Evolutionary conservation across 37 sponge, comb jelly and placozoan genomes (phyloP), one percentile per base, ranked within the genome.

Genomic region (Lycopodina hypogea): DNA sequence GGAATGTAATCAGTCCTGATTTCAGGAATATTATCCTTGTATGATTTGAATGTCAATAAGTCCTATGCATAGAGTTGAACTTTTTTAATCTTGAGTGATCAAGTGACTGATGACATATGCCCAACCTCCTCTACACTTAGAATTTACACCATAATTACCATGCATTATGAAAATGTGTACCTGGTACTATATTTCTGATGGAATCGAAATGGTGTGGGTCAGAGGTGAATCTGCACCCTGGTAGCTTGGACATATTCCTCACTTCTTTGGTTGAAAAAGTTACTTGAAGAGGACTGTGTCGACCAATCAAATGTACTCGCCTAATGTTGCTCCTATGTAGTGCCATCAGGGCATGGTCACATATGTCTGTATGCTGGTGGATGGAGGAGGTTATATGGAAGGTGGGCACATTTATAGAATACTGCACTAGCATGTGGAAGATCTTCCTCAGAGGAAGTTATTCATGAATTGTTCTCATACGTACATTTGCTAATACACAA

Each of bases 261-360:
- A 96, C 61, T 61, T 98, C 99, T 74, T 98, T 98, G 56, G 93
- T 95, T 18, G 99, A 96, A 80, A 96, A 96, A n/a, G 92, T 78
- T 40, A 76, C 88, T 73, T 93, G 79, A 22, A 98, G 82, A 26
- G 97, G 92, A 28, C 94, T 96, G 37, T 96, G 78, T 39, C 99
- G 79, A 0, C 99, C 99, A n/a, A 91, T 77, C 57, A 98, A 36
- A 21, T 84, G 40, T 24, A 98, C 94, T 45, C 59, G 86, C 83
- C 70, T 89, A 3, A 95, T 67, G 0, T 50, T 79, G 71, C 96
- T 98, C 42, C 35, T 34, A 40, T 71, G 56, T 32, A 98, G 80
- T 29, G 84, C 72, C 9, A 80, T 83, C 42, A 98, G 73, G 18
- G 99, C 96, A 84, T 95, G 90, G 8, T 65, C 78, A 81, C 95